phyloP scores from a whole-genome alignment of 2,113 vertebrate genomes.

The rabbit (Oryctolagus cuniculus) region DNA sequence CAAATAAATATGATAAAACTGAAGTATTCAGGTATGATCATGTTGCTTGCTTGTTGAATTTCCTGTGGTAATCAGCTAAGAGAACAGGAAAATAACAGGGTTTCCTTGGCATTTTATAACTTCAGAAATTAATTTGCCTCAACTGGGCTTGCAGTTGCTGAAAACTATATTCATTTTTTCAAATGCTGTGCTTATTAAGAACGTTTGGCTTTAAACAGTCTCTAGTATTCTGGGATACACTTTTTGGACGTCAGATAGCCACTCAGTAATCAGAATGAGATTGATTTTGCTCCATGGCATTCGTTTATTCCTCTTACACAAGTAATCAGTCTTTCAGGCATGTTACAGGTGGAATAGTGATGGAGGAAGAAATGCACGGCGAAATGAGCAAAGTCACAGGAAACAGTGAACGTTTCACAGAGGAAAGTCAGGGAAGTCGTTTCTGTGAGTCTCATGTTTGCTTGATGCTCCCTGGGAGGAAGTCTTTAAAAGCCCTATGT shows the following conservation, averaged over 20 bases:
- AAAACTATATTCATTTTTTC: slow-evolving; percentile 9
- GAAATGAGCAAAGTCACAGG: background rate
- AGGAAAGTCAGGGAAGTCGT: background rate
- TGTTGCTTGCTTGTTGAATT: background rate
- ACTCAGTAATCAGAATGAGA: slow-evolving; percentile 30
- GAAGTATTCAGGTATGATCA: background rate
- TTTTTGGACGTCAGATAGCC: background rate
- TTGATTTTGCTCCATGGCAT: background rate
- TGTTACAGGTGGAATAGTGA: background rate
- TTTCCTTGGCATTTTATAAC: background rate
- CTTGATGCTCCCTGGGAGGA: background rate
- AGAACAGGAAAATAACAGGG: background rate
- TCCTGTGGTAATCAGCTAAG: background rate
- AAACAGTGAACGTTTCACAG: background rate
- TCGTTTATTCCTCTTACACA: background rate
- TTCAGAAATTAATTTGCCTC: slow-evolving; percentile 9
- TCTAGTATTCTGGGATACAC: background rate
- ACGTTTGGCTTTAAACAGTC: background rate
- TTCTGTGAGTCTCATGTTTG: background rate
- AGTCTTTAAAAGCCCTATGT: background rate
- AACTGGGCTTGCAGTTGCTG: background rate
- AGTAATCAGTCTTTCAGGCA: background rate
- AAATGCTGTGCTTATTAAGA: background rate
- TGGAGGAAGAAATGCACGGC: background rate
- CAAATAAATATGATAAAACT: slow-evolving; percentile 27